Evolutionary conservation across 2,888 invertebrate genomes (phyloP).

Genomic region (Xestoiulus laeticollis): DNA sequence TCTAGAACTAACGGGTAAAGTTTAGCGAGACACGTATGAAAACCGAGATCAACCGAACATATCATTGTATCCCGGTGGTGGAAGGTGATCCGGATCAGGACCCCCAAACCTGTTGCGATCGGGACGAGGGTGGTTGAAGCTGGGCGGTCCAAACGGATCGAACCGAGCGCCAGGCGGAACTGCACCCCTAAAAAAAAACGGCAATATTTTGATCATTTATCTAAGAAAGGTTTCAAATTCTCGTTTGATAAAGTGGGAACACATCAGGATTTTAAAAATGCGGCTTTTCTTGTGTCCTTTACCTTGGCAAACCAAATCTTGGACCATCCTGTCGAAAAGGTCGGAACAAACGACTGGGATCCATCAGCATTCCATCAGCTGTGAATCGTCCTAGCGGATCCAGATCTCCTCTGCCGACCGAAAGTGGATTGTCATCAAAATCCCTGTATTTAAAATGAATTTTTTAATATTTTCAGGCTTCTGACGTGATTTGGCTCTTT

Average conservation of each 20-base stretch:
- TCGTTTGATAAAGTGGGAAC: neutral
- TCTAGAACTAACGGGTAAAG: too few species aligned
- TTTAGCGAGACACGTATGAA: too few species aligned
- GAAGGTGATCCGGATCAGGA: conserved; percentile 79
- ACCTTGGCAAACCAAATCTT: conserved; percentile 39
- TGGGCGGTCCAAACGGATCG: conserved; percentile 82
- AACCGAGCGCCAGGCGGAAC: conserved; percentile 83
- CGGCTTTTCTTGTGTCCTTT: neutral
- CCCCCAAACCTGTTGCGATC: conserved; percentile 29
- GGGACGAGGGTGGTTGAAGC: conserved; percentile 61
- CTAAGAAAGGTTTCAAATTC: neutral
- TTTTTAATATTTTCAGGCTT: neutral
- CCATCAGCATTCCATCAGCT: conserved; percentile 79
- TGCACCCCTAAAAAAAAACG: conserved; percentile 68
- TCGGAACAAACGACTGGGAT: conserved; percentile 66
- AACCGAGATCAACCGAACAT: conserved; percentile 74
- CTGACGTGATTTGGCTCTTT: neutral
- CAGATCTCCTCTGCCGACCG: conserved; percentile 78
- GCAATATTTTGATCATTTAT: neutral
- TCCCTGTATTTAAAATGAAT: neutral
- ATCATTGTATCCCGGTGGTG: conserved; percentile 79
- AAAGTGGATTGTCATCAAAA: neutral
- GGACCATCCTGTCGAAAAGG: conserved; percentile 57
- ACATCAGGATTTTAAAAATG: neutral
- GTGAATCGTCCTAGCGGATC: conserved; percentile 74